A percentile compares a stretch with the other conserved stretches of the same genome.
These are phyloP conservation scores for Bradypodion pumilum DNA, from an alignment of 2,797 vertebrate species.

Conservation along the genomic window DNA sequence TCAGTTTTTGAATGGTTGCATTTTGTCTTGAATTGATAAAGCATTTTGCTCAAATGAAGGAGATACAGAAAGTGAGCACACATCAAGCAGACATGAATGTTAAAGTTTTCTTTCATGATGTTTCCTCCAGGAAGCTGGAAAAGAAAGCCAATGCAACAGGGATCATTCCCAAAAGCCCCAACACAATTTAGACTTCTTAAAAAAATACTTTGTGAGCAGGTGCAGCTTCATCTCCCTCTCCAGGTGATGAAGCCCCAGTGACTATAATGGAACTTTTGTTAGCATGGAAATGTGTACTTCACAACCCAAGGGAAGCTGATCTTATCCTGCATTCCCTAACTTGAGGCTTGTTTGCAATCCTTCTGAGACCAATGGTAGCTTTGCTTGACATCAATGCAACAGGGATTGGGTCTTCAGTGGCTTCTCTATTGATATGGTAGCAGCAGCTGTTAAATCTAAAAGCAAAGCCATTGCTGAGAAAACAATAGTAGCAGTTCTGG, in stretches of 20 bases:
- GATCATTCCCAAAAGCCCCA: accelerated
- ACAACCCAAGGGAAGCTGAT: neutral
- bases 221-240: neutral
- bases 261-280: accelerated
- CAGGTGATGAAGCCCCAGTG: accelerated
- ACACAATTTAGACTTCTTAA: accelerated
- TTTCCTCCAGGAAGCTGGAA: neutral
- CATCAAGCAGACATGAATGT: neutral
- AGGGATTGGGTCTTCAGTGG: neutral
- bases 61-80: neutral
- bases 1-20: neutral
- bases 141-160: neutral
- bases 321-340: neutral
- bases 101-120: neutral
- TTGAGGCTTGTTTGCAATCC: neutral
- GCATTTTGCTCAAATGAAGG: neutral
- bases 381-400: neutral
- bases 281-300: neutral
- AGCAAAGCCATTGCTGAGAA: accelerated
- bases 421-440: neutral
- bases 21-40: neutral
- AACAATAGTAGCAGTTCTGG: neutral
- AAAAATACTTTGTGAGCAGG: conserved; percentile 3
- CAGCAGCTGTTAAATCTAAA: accelerated
- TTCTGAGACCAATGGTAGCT: neutral